phyloP scores from a whole-genome alignment of 2,888 invertebrate genomes.

The Athrips mouffetella region DNA sequence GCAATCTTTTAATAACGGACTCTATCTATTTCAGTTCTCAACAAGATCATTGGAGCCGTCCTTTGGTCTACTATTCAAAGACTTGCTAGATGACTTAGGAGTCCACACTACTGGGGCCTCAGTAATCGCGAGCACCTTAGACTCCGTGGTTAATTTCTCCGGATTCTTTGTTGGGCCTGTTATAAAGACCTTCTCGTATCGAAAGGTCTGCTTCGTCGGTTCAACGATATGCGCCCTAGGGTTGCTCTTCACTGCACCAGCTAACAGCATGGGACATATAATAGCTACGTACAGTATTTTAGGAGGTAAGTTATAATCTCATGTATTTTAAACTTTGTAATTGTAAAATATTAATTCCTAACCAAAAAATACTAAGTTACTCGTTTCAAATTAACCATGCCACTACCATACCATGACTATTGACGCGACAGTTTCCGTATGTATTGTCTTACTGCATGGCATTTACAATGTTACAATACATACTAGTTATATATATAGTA shows the following conservation, averaged over 20 bases:
- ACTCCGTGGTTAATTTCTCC: slow-evolving; percentile 88
- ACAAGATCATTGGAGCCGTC: slow-evolving; percentile 89
- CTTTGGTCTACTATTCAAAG: slow-evolving; percentile 88
- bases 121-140: slow-evolving; percentile 85
- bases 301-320: slow-evolving; percentile 82
- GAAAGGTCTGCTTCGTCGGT: slow-evolving; percentile 83
- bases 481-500: no score
- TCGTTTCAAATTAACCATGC: background rate
- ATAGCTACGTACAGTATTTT: slow-evolving; percentile 85
- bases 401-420: no score
- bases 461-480: no score
- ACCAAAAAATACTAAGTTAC: background rate
- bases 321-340: background rate
- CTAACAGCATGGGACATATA: slow-evolving; percentile 84
- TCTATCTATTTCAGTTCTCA: slow-evolving; percentile 83
- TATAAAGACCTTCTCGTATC: slow-evolving; percentile 85
- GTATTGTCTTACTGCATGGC: no score
- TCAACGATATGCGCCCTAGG: slow-evolving; percentile 82
- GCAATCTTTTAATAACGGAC: no score
- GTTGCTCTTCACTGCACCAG: slow-evolving; percentile 82
- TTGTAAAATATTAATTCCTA: background rate
- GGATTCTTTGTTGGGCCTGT: slow-evolving; percentile 87
- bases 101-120: slow-evolving; percentile 87
- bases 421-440: no score
- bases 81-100: slow-evolving; percentile 82